Conservation (phyloP, 2,113 vertebrate genomes). For the Falcunculus frontatus region DNA sequence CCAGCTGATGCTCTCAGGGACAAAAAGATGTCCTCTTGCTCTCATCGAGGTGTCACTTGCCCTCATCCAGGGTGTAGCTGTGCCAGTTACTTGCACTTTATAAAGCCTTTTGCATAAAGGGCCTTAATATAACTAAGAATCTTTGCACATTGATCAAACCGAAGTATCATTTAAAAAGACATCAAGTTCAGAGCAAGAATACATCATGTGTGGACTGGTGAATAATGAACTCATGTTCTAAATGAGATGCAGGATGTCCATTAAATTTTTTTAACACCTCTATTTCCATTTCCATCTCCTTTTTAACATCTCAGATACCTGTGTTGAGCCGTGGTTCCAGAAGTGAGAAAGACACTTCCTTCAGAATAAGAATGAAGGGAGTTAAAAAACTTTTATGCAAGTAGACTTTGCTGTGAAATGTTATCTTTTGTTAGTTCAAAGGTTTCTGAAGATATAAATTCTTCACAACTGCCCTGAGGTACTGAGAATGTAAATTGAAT, state of each 20-base stretch:
- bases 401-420: slow-evolving; percentile 77
- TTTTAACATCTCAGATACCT: neutral
- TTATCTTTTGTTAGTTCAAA: slow-evolving; percentile 85
- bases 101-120: neutral
- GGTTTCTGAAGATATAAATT: slow-evolving; percentile 82
- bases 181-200: slow-evolving; percentile 14
- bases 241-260: slow-evolving; percentile 24
- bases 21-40: neutral
- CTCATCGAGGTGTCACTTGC: neutral
- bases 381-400: slow-evolving; percentile 75
- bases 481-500: slow-evolving; percentile 82
- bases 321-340: neutral
- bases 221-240: slow-evolving; percentile 37
- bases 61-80: neutral
- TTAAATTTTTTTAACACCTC: slow-evolving; percentile 17
- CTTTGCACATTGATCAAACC: slow-evolving; percentile 39
- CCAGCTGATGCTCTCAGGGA: neutral
- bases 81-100: neutral
- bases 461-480: slow-evolving; percentile 80
- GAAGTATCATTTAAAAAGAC: slow-evolving; percentile 28
- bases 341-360: slow-evolving; percentile 28
- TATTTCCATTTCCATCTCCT: neutral
- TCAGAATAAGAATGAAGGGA: slow-evolving; percentile 65
- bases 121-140: slow-evolving; percentile 18
- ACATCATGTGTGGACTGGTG: neutral